phyloP scores from a whole-genome alignment of 2,888 invertebrate species.

The Kryphioiulus occultus region DNA sequence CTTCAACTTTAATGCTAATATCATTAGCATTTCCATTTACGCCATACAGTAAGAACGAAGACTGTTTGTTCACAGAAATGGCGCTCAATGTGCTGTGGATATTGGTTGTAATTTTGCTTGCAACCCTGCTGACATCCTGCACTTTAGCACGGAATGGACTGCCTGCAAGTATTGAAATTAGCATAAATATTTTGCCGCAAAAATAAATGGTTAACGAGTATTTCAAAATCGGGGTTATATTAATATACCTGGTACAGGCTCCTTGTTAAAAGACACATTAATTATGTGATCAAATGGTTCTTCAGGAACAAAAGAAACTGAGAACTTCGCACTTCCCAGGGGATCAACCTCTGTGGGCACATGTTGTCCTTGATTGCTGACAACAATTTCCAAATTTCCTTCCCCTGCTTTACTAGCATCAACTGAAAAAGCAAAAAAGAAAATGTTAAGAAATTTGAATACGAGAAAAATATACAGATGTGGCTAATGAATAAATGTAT shows the following conservation, averaged over 20 bases:
- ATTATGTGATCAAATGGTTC: slow-evolving; percentile 94
- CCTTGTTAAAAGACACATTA: slow-evolving; percentile 97
- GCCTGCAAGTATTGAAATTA: slow-evolving; percentile 48
- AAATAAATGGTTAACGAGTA: not conserved
- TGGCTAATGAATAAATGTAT: slow-evolving; percentile 50
- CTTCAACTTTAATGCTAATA: slow-evolving; percentile 96
- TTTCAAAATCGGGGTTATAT: not conserved
- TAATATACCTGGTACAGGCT: slow-evolving; percentile 67
- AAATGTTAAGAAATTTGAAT: not conserved
- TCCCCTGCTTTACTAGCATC: slow-evolving; percentile 97
- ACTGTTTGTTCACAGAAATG: slow-evolving; percentile 67
- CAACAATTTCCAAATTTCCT: slow-evolving; percentile 96
- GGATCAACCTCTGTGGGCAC: slow-evolving; percentile 96
- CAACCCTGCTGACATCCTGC: slow-evolving; percentile 68
- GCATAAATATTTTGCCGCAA: not conserved
- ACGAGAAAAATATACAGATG: not conserved
- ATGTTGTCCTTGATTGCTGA: slow-evolving; percentile 89
- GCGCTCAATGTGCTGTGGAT: slow-evolving; percentile 62
- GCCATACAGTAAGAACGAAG: slow-evolving; percentile 67
- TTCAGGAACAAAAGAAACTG: slow-evolving; percentile 95
- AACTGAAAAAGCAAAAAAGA: slow-evolving; percentile 66
- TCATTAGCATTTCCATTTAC: slow-evolving; percentile 85
- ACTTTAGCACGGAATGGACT: slow-evolving; percentile 91
- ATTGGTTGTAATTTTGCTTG: slow-evolving; percentile 60
- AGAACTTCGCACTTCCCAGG: slow-evolving; percentile 88